Conservation (phyloP, 2,888 invertebrate genomes). For the Eupithecia pulchellata region DNA sequence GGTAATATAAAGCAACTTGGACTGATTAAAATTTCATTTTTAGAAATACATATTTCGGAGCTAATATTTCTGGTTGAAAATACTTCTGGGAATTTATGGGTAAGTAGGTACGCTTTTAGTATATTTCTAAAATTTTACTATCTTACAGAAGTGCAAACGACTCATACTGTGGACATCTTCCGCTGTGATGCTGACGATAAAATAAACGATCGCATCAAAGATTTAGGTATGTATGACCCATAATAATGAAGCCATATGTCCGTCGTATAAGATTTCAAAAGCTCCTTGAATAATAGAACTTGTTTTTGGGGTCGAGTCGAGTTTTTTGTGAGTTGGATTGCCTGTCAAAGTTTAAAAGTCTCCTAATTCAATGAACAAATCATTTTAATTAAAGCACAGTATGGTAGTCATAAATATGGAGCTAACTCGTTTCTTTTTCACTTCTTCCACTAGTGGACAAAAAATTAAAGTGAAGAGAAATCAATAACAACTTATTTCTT, state of each 20-base stretch:
- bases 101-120: neutral
- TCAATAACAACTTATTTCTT: too few species aligned
- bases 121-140: neutral
- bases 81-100: neutral
- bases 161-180: neutral
- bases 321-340: slow-evolving; percentile 48
- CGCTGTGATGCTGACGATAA: neutral
- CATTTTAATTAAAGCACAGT: neutral
- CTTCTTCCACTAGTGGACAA: too few species aligned
- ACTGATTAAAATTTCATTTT: neutral
- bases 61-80: neutral
- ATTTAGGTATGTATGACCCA: slow-evolving; percentile 1
- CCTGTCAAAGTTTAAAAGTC: slow-evolving; percentile 52
- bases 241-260: neutral
- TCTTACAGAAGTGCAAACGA: neutral
- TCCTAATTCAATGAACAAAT: slow-evolving; percentile 30
- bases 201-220: neutral
- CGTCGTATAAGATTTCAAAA: slow-evolving; percentile 11
- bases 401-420: too few species aligned
- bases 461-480: too few species aligned
- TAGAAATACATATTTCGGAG: neutral
- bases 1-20: neutral
- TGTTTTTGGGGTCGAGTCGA: slow-evolving; percentile 3
- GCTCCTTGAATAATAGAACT: slow-evolving; percentile 17
- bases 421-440: too few species aligned